These are phyloP conservation scores for Lepidocolaptes lacrymiger DNA, from an alignment of 2,797 vertebrate genomes.

Conservation along the genomic window DNA sequence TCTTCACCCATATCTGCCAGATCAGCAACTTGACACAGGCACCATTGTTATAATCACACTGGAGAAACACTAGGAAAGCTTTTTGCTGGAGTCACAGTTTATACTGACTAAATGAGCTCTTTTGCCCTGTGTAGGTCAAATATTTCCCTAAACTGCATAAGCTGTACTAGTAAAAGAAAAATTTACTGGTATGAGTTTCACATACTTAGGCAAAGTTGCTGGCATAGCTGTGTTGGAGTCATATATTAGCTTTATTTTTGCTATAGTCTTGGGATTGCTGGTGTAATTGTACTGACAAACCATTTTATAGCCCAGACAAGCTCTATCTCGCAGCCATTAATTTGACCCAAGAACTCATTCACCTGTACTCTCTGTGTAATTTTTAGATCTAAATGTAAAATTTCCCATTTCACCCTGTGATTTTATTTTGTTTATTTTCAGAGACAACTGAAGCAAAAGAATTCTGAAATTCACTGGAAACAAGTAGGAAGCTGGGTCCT, in stretches of 20 bases:
- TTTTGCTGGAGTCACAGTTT: not conserved
- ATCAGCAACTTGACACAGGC: not conserved
- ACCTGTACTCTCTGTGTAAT: not conserved
- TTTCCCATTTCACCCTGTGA: not conserved
- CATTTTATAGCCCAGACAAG: not conserved
- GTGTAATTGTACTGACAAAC: conserved; percentile 16
- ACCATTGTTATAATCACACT: not conserved
- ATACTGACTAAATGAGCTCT: not conserved
- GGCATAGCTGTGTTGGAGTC: not conserved
- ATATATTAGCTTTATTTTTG: not conserved
- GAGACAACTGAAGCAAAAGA: conserved; percentile 65
- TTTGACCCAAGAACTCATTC: not conserved
- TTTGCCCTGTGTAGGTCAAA: rapidly evolving
- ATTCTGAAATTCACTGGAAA: conserved; percentile 27
- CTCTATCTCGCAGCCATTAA: not conserved
- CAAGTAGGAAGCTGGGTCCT: not conserved
- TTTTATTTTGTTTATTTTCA: conserved; percentile 61
- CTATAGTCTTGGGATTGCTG: not conserved
- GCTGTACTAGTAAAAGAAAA: not conserved
- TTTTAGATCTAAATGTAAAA: not conserved
- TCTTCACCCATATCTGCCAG: not conserved
- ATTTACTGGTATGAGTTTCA: not conserved
- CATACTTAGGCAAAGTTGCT: not conserved
- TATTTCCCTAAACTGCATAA: not conserved
- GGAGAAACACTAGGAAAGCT: not conserved